phyloP scores from a whole-genome alignment of 1,140 invertebrate species.

The Bombus balteatus region DNA sequence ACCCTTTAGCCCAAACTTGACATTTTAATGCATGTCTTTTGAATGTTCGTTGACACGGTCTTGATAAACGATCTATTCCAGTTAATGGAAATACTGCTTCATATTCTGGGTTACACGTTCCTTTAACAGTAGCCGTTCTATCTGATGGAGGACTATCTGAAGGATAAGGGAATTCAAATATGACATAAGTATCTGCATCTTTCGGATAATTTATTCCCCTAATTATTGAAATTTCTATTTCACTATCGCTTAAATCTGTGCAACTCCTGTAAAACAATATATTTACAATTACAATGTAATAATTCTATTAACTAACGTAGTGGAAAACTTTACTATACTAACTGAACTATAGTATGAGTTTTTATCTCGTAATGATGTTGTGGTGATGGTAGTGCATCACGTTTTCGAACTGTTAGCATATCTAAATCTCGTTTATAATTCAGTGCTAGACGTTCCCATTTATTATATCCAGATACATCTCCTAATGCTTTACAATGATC shows the following conservation, averaged over 20 bases:
- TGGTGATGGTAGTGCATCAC: conserved; percentile 87
- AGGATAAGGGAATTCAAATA: conserved; percentile 96
- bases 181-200: conserved; percentile 97
- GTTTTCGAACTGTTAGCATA: conserved; percentile 87
- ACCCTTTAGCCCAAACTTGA: conserved; percentile 97
- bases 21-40: conserved; percentile 95
- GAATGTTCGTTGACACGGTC: conserved; percentile 92
- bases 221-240: conserved; percentile 93
- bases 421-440: conserved; percentile 95
- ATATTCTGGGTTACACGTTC: conserved; percentile 95
- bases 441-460: conserved; percentile 94
- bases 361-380: conserved; percentile 97
- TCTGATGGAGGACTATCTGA: conserved; percentile 91
- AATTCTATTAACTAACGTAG: background rate
- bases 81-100: conserved; percentile 87
- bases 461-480: conserved; percentile 94
- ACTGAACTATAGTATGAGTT: conserved; percentile 95
- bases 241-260: conserved; percentile 95
- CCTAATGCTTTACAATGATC: conserved; percentile 96
- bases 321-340: conserved; percentile 71
- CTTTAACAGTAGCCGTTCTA: conserved; percentile 90
- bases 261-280: conserved; percentile 86
- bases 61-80: conserved; percentile 90
- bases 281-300: conserved; percentile 7
- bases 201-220: conserved; percentile 95